These are phyloP conservation scores for Takifugu ocellatus DNA, from an alignment of 2,797 vertebrate species.

Conservation along the genomic window DNA sequence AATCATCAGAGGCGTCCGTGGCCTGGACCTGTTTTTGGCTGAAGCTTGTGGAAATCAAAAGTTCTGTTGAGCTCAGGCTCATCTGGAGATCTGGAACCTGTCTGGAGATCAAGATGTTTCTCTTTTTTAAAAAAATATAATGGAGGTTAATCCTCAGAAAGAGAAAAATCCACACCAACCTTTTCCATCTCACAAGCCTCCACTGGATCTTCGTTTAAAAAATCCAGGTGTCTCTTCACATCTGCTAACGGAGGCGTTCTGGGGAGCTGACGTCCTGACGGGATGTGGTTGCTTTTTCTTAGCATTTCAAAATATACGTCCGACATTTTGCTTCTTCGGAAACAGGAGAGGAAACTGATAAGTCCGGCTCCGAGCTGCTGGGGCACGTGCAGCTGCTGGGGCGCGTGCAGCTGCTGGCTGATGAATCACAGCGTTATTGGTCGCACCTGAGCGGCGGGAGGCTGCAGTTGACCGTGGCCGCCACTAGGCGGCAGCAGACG, in stretches of 20 bases:
- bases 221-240: slow-evolving; percentile 19
- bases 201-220: neutral
- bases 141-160: neutral
- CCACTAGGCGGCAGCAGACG: neutral
- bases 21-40: slow-evolving; percentile 6
- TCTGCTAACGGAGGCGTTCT: slow-evolving; percentile 32
- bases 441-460: neutral
- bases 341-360: no score
- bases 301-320: neutral
- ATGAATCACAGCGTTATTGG: neutral
- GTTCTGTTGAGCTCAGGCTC: neutral
- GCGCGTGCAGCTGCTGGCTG: neutral
- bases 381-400: neutral
- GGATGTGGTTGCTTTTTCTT: slow-evolving; percentile 1
- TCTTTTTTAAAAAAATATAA: no score
- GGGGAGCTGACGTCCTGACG: slow-evolving; percentile 39
- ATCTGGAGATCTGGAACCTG: neutral
- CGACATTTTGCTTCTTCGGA: slow-evolving; percentile 9
- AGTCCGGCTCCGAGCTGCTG: neutral
- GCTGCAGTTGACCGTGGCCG: neutral
- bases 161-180: neutral
- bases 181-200: neutral
- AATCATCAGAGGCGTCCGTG: no score
- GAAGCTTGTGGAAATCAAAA: neutral
- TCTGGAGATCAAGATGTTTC: slow-evolving; percentile 5